phyloP scores from a whole-genome alignment of 2,888 invertebrate genomes.

The Heliconius cydno region DNA sequence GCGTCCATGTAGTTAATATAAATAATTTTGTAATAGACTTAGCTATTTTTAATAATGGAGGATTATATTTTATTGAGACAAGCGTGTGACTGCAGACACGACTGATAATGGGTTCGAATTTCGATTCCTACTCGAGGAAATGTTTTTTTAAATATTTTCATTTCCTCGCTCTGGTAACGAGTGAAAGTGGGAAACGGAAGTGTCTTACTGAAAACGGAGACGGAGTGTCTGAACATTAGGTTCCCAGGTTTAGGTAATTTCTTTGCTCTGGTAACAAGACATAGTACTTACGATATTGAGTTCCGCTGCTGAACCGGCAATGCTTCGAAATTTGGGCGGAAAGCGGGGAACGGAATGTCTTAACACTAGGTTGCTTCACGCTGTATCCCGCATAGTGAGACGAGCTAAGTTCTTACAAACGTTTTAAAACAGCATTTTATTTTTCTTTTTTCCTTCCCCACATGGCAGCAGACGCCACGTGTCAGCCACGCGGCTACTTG shows the following conservation, averaged over 20 bases:
- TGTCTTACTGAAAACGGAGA: background rate
- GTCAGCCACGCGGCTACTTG: slow-evolving; percentile 58
- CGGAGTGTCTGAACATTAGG: too few relatives aligned
- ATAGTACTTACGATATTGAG: too few relatives aligned
- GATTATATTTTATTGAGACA: background rate
- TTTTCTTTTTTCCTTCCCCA: background rate
- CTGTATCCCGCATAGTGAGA: too few relatives aligned
- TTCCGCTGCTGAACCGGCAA: background rate
- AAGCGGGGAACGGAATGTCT: background rate
- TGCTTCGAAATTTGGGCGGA: background rate
- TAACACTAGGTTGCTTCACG: background rate
- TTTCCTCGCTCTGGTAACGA: background rate
- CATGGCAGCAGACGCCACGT: slow-evolving; percentile 57
- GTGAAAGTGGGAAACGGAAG: background rate
- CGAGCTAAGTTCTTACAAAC: background rate
- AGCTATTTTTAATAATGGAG: slow-evolving; percentile 4
- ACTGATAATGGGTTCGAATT: background rate
- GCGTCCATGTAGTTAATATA: background rate
- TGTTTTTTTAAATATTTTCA: background rate
- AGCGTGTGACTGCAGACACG: background rate
- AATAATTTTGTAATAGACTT: slow-evolving; percentile 5
- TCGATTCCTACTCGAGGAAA: background rate
- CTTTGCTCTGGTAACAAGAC: too few relatives aligned
- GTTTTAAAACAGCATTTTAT: background rate
- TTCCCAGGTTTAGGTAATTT: background rate